A percentile compares a stretch with the other conserved stretches of the same genome.
Conservation (phyloP, 2,113 vertebrate genomes). For the Acrocephalus arundinaceus region DNA sequence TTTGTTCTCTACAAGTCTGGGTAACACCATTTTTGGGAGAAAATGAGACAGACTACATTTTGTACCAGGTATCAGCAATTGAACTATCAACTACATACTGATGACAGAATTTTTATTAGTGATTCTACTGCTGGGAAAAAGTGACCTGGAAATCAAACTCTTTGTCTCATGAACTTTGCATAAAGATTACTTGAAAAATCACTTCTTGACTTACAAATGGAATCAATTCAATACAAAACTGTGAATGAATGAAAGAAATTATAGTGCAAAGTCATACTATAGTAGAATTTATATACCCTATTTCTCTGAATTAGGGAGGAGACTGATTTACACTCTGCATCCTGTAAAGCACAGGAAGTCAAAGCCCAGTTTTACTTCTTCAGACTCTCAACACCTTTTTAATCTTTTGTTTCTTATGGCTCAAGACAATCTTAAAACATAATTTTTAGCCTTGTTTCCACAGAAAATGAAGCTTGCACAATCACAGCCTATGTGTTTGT, state of each 20-base stretch:
- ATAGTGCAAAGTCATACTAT: not conserved
- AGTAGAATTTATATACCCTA: not conserved
- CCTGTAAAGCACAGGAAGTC: not conserved
- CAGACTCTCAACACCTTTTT: not conserved
- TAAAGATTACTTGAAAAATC: not conserved
- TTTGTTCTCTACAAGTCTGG: not conserved
- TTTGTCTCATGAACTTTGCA: not conserved
- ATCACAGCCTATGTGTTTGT: not conserved
- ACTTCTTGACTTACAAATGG: not conserved
- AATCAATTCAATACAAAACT: not conserved
- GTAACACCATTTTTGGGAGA: not conserved
- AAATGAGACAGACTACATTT: not conserved
- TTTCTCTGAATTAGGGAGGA: not conserved
- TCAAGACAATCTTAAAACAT: not conserved
- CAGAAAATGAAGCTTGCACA: not conserved
- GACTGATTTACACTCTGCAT: not conserved
- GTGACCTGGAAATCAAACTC: conserved; percentile 14
- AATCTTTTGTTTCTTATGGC: not conserved
- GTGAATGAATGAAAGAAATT: not conserved
- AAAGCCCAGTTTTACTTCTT: not conserved
- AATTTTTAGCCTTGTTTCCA: not conserved
- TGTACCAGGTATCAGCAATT: not conserved
- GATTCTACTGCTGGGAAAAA: not conserved
- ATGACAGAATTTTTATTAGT: not conserved
- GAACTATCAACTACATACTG: not conserved